Conservation (phyloP, 2,797 vertebrate species). For the Pseudochirops cupreus region DNA sequence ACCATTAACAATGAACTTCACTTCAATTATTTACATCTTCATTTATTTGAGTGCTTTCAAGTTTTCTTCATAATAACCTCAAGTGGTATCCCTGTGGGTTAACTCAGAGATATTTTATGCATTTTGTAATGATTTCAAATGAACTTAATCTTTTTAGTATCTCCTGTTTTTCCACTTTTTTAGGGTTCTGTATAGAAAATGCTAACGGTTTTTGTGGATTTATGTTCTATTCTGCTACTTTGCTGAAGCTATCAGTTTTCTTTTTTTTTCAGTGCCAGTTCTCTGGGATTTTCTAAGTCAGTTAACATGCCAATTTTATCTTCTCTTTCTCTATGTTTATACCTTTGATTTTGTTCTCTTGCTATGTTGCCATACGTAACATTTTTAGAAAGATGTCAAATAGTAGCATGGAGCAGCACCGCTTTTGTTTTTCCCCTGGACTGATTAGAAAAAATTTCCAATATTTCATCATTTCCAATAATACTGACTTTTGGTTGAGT, state of each 20-base stretch:
- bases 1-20: background rate
- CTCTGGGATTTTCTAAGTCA: too few relatives aligned
- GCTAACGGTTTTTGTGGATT: conserved; percentile 23
- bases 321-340: too few relatives aligned
- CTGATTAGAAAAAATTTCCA: too few relatives aligned
- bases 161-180: conserved; percentile 4
- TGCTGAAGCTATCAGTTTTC: background rate
- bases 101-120: background rate
- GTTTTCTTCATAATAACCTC: background rate
- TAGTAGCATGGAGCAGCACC: too few relatives aligned
- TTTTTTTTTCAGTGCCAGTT: conserved; percentile 50
- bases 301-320: too few relatives aligned
- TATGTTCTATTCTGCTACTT: background rate
- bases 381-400: too few relatives aligned
- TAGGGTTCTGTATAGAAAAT: background rate
- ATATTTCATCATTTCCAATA: too few relatives aligned
- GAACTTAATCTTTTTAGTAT: background rate
- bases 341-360: too few relatives aligned
- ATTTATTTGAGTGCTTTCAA: background rate
- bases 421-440: too few relatives aligned
- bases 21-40: too few relatives aligned
- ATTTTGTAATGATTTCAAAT: background rate
- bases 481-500: too few relatives aligned
- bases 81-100: background rate
- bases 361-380: too few relatives aligned